Base-by-base conservation (phyloP, 2,888 invertebrate genomes). In the Zaprionus obscuricornis region DNA sequence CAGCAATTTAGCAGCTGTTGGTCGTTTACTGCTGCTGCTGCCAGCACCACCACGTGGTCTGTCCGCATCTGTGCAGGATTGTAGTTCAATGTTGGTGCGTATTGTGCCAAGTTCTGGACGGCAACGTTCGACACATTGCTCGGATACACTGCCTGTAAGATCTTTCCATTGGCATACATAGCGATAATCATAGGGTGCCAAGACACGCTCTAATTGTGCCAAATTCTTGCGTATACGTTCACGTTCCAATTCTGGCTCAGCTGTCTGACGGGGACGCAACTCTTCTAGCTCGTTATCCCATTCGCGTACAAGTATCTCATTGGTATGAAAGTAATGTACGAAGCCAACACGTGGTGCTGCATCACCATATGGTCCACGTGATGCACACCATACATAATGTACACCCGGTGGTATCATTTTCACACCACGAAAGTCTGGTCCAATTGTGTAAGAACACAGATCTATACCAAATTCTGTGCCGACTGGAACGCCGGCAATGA, bases 361-460 rank as follows among this genome's bases (percentile, higher is more conserved):
- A 78, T 95, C 94, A 0, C 93, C 93, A 43, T 92, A 92, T 0
- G 90, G 90, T 68, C 92, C 93, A 8, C 62, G 79, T 0, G 87
- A 87, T 1, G 89, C 85, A 88, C 95, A 98, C 91, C 97, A 97
- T 10, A 99, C 92, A 87, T 95, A 98, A 90, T 99, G 99, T 47
- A 98, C 91, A 3, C 99, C 99, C 1, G 98, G 97, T 0, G 99
- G 99, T 79, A 99, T 98, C 98, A 99, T 98, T 92, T 99, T 99
- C 18, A 99, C 93, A 0, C 99, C 99, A 0, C 90, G 85, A 90
- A 99, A 99, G 87, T 96, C 96, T 54, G 96, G 95, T 1, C 96
- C 98, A 0, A 96, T 96, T 66, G 94, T 95, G 96, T 98, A 98
- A 0, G 94, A 93, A 87, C 95, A 95, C 88, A 96, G 92, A 90